Evolutionary conservation across 2,797 vertebrate genomes (phyloP), one percentile per base, ranked within the genome.

Genomic region (Leptatherina wallacei): DNA sequence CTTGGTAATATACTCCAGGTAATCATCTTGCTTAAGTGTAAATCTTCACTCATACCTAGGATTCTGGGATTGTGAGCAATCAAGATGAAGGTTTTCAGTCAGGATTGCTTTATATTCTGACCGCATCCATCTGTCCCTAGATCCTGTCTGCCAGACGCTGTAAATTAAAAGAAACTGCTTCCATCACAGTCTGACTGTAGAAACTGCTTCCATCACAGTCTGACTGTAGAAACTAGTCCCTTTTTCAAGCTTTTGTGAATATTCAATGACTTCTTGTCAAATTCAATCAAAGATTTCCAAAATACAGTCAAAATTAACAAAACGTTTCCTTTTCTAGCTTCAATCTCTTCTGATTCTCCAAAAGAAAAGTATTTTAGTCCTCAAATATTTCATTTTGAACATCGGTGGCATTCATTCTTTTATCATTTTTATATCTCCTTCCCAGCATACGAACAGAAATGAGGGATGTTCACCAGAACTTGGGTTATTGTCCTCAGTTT

Each of bases 401-500:
- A 6, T 49, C 14, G 47, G 60, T 47, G 13, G 3, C 18, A 11
- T 33, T 14, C 27, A 55, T 24, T 35, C 9, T 75, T 12, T 63
- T 54, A 60, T 52, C 32, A 30, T 3, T 52, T 44, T 47, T 18
- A 22, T 40, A 3, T 63, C 20, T 78, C 20, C 24, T 42, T 51
- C 13, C 6, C 83, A 99, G 98, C 81, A 97, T 99, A 56, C 91
- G 95, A 16, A 95, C 96, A 30, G 91, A 98, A 71, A 98, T 99
- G 92, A 92, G 94, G 0, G 90, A 95, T 38, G 97, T 98, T 8
- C 96, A 99, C 87, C 97, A 96, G 93, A 98, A 97, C 88, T 94
- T 98, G 97, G 98, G 98, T 22, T 99, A 99, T 32, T 99, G 98
- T 80, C 98, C 98, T 10, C 98, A 99, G 92, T 99, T 99, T 3